Base-by-base conservation (phyloP, 2,888 invertebrate genomes). In the Azorinus chamasolen region DNA sequence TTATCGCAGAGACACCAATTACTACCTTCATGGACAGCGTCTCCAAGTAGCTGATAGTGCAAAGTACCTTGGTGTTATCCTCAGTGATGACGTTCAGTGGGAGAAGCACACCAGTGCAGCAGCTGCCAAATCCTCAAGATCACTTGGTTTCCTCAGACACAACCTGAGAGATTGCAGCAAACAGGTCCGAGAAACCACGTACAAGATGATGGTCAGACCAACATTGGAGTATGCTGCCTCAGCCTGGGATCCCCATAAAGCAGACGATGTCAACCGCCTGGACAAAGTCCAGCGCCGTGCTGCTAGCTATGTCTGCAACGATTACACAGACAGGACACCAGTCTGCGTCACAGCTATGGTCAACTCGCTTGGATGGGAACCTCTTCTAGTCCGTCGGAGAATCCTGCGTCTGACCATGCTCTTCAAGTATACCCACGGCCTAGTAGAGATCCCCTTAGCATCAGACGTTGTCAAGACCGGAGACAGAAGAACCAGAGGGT, bases 141-240 rank as follows among this genome's bases (percentile, higher is more conserved):
- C 32, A 32, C 32, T 32, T 4, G 32, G 32, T 32, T 32, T 10
- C 10, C 10, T 41, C 58, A 41, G 25, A 24, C 6, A 43, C 20
- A 53, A 53, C 43, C 20, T 48, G 24, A 37, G 50, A 39, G 37
- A 61, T 16, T 65, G 57, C 48, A 48, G 25, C 46, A 45, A 1
- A 14, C 18, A 20, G 6, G 65, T 65, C 55, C 14, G 32, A 10
- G 43, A 41, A 5, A 43, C 57, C 4, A 39, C 55, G 4, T 57
- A 65, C 57, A 55, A n/a, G 20, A 4, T 55, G 8, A 65, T 69
- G 46, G 45, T 69, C n/a, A 46, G 61, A 16, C 54, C 69, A 37
- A 12, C 54, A 1, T 27, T 62, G 45, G 69, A 69, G 25, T 55
- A 69, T 37, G 61, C 62, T 22, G 22, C 61, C 14, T 18, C 43